Conservation (phyloP, 2,888 invertebrate species). For the Bellardia bayeri region DNA sequence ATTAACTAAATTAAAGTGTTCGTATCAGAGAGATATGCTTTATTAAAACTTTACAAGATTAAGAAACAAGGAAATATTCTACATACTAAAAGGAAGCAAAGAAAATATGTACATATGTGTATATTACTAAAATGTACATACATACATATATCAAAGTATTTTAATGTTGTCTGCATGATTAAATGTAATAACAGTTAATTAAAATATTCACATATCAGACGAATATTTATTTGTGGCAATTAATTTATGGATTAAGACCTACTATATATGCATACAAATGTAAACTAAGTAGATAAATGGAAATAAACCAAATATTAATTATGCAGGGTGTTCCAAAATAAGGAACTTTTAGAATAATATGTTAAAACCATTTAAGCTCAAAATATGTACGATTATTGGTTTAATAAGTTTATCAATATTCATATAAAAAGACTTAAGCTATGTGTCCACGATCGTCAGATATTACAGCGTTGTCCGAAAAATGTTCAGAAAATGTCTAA, state of each 20-base stretch:
- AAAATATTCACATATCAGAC: background rate
- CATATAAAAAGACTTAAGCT: no score
- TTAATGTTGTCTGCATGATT: constrained; percentile 12
- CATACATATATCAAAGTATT: background rate
- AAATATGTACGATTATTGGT: no score
- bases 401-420: no score
- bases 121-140: background rate
- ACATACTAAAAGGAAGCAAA: background rate
- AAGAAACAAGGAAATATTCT: background rate
- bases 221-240: background rate
- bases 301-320: no score
- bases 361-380: no score
- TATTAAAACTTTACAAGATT: background rate
- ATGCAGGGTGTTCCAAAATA: no score
- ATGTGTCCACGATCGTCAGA: no score
- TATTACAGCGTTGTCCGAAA: no score
- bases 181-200: background rate
- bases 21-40: constrained; percentile 12
- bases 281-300: background rate
- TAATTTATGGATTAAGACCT: background rate
- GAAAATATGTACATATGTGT: background rate
- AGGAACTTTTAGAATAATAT: no score
- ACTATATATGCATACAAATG: background rate
- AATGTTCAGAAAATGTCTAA: no score
- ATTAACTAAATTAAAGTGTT: constrained; percentile 27